phyloP scores from a whole-genome alignment of 2,888 invertebrate species.

The Oconnorella tubifera region DNA sequence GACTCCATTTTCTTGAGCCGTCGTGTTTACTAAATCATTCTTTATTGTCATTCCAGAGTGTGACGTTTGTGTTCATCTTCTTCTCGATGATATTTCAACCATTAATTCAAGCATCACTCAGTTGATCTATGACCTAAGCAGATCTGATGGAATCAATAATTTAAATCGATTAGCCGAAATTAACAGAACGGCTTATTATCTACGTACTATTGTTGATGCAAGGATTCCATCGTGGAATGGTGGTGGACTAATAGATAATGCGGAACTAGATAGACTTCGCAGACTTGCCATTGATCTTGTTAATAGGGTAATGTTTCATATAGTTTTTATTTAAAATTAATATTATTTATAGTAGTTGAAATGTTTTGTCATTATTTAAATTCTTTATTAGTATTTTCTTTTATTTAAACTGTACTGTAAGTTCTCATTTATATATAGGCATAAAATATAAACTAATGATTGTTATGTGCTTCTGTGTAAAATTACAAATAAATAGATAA shows the following conservation, averaged over 20 bases:
- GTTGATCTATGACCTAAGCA: conserved; percentile 71
- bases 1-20: too few species aligned
- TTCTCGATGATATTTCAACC: conserved; percentile 79
- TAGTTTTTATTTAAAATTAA: neutral
- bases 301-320: neutral
- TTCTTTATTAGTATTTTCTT: too few species aligned
- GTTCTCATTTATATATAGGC: too few species aligned
- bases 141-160: conserved; percentile 74
- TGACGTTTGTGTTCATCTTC: conserved; percentile 83
- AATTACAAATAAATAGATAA: too few species aligned
- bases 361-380: too few species aligned
- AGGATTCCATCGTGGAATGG: neutral
- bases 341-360: too few species aligned
- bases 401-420: too few species aligned
- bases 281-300: neutral
- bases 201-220: neutral
- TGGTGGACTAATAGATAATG: neutral
- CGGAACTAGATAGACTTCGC: neutral
- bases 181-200: conserved; percentile 5
- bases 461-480: too few species aligned
- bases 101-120: conserved; percentile 69
- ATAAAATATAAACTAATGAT: too few species aligned
- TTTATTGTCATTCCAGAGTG: conserved; percentile 72
- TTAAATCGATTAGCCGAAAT: neutral
- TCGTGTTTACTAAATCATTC: too few species aligned